Evolutionary conservation across 2,797 vertebrate species (phyloP), one percentile per base, ranked within the genome.

Genomic region (Pteropus rufus): DNA sequence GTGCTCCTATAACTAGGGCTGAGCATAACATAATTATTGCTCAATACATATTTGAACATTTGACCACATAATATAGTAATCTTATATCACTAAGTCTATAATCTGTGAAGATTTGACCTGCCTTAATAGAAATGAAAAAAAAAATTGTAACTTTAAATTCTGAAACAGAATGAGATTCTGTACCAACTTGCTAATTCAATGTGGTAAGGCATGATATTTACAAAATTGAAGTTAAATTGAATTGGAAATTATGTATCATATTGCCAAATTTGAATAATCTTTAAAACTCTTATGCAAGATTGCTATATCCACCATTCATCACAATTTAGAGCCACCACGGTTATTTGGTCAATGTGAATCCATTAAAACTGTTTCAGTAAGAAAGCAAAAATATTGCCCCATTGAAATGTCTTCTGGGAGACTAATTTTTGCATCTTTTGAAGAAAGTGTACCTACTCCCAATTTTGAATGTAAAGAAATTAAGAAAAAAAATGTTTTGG

Each of bases 401-500:
- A 56, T 31, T 91, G 60, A 93, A 95, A 19, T 96, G 26, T n/a
- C 90, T 89, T 88, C 34, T 89, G 49, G 4, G 2, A 93, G 34
- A 91, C 34, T n/a, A 58, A 39, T 70, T 87, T 82, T 79, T 89
- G 23, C 7, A 70, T 16, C n/a, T 82, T 87, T 89, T 94, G 16
- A 69, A 95, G 62, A 94, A 90, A 93, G 80, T 83, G 4, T 36
- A 93, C 6, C 15, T 81, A 36, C 16, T 31, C 54, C 15, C 31
- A 77, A 70, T 87, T 94, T 95, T 72, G 60, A 93, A 52, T 29
- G 23, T 91, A 97, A 82, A 46, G 31, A 86, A 97, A 92, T 62
- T 49, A 65, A 44, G 36, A 75, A 16, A 5, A 5, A 96, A 94
- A 81, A 49, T 84, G 16, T 97, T 77, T 49, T 65, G 34, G 34